A percentile compares a stretch with the other conserved stretches of the same genome.
phyloP scores from a whole-genome alignment of 2,888 invertebrate species.

The Pandemis cinnamomeana region DNA sequence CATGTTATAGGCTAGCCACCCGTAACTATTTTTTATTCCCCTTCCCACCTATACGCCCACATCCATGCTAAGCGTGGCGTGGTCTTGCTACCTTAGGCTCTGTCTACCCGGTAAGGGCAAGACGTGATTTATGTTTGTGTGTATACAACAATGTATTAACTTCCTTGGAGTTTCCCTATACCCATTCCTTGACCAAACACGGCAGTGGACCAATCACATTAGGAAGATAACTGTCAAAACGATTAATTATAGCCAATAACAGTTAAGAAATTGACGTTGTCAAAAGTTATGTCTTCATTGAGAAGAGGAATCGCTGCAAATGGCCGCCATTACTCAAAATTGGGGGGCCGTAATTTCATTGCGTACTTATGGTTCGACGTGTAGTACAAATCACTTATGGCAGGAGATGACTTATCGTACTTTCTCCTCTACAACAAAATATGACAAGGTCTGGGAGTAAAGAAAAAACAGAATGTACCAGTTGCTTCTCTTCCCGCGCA shows the following conservation, averaged over 20 bases:
- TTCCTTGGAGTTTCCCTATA: conserved; percentile 26
- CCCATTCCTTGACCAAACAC: conserved; percentile 45
- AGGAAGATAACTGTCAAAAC: conserved; percentile 59
- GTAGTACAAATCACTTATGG: neutral
- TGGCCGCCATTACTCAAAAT: conserved; percentile 20
- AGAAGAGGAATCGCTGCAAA: conserved; percentile 55
- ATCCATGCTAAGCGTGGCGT: too few species aligned
- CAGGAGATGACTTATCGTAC: too few species aligned
- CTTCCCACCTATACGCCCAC: too few species aligned
- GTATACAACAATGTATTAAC: neutral
- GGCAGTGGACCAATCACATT: conserved; percentile 62
- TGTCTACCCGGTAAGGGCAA: too few species aligned
- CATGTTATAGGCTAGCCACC: too few species aligned
- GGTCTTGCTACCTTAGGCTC: too few species aligned
- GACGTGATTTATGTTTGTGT: too few species aligned
- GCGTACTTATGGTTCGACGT: conserved; percentile 1
- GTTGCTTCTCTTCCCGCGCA: too few species aligned
- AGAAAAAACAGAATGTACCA: too few species aligned
- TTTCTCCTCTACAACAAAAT: too few species aligned
- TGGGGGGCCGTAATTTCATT: conserved; percentile 27
- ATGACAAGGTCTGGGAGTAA: too few species aligned
- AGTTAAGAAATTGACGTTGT: conserved; percentile 57
- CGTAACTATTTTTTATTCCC: too few species aligned
- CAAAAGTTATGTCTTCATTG: conserved; percentile 72
- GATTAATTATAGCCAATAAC: conserved; percentile 62